A percentile compares a stretch with the other conserved stretches of the same genome.
These are phyloP conservation scores for Lymantria dispar DNA, from an alignment of 2,888 invertebrate species.

Conservation along the genomic window DNA sequence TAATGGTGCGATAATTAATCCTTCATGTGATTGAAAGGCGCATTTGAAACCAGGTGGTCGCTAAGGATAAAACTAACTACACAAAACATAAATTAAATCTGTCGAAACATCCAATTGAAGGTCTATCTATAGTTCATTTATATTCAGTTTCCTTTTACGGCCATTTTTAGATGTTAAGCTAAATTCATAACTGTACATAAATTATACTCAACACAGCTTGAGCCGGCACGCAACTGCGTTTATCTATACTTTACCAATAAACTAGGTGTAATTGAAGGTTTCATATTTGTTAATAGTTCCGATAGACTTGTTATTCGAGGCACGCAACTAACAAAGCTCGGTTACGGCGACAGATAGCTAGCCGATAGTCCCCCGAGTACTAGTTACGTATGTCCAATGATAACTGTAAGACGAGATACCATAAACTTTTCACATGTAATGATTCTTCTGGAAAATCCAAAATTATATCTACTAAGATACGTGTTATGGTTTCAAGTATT, in stretches of 20 bases:
- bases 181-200: constrained; percentile 39
- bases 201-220: constrained; percentile 32
- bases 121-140: constrained; percentile 27
- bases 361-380: constrained; percentile 55
- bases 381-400: constrained; percentile 63
- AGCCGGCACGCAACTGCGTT: constrained; percentile 25
- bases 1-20: no score
- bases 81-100: constrained; percentile 38
- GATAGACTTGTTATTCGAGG: constrained; percentile 69
- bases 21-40: no score
- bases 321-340: constrained; percentile 75
- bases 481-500: no score
- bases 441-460: constrained; percentile 38
- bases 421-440: constrained; percentile 61
- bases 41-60: constrained; percentile 27
- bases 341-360: constrained; percentile 54
- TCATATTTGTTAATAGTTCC: constrained; percentile 71
- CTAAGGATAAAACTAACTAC: constrained; percentile 27
- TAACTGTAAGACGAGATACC: constrained; percentile 60
- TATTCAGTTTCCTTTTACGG: constrained; percentile 37
- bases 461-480: no score
- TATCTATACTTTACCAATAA: constrained; percentile 41
- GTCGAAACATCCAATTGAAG: constrained; percentile 31
- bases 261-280: constrained; percentile 58
- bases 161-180: constrained; percentile 35